phyloP scores from a whole-genome alignment of 2,888 invertebrate genomes.

The Nineta flava region DNA sequence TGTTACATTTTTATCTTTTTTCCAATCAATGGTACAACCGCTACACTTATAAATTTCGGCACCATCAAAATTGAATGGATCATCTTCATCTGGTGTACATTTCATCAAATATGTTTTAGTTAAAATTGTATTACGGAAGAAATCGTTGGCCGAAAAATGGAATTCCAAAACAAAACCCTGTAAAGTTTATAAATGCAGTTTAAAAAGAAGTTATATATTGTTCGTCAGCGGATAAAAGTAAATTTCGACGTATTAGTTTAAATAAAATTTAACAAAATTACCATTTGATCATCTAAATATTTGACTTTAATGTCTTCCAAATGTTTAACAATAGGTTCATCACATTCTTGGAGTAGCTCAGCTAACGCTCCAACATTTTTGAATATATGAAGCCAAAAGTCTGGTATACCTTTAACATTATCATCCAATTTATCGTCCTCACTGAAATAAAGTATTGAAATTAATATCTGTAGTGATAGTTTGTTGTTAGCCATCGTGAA shows the following conservation, averaged over 20 bases:
- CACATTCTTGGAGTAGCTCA: conserved; percentile 79
- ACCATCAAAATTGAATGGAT: conserved; percentile 83
- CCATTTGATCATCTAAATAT: conserved; percentile 51
- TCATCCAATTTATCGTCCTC: conserved; percentile 19
- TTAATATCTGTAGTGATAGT: neutral
- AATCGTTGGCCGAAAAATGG: conserved; percentile 82
- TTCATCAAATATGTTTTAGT: conserved; percentile 88
- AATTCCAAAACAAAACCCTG: conserved; percentile 74
- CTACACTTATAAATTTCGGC: conserved; percentile 86
- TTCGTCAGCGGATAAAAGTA: no score
- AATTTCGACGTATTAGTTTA: neutral
- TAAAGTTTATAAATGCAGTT: no score
- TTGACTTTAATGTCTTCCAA: conserved; percentile 67
- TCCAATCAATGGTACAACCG: conserved; percentile 94
- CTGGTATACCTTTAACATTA: conserved; percentile 61
- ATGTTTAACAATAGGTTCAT: conserved; percentile 77
- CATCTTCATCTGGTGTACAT: conserved; percentile 70
- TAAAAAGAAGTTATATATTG: no score
- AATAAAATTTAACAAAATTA: conserved; percentile 22
- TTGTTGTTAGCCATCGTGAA: no score
- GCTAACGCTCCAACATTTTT: conserved; percentile 74
- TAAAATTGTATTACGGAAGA: conserved; percentile 65
- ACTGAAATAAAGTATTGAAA: neutral
- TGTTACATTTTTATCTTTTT: conserved; percentile 93
- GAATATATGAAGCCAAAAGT: conserved; percentile 93